phyloP scores from a whole-genome alignment of 2,888 invertebrate genomes.

The Sphaerophoria rueppellii region DNA sequence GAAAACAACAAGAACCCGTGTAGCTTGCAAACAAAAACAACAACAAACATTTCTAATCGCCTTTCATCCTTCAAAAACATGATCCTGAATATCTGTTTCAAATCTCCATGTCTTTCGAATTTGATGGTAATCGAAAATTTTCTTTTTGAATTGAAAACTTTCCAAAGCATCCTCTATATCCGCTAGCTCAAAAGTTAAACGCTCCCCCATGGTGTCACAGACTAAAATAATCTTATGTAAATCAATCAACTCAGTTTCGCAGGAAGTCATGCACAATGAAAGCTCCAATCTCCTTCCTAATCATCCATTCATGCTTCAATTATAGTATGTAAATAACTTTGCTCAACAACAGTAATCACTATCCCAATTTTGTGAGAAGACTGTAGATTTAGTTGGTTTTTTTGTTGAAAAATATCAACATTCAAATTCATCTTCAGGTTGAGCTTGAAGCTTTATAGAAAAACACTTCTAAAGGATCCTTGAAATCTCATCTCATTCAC shows the following conservation, averaged over 20 bases:
- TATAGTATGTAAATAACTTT: slow-evolving; percentile 55
- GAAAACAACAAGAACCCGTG: no score
- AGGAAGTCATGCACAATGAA: slow-evolving; percentile 30
- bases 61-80: no score
- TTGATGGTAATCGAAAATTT: no score
- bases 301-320: slow-evolving; percentile 42
- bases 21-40: no score
- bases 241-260: slow-evolving; percentile 15
- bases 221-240: slow-evolving; percentile 6
- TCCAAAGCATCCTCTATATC: no score
- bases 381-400: background rate
- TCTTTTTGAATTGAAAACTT: no score
- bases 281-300: slow-evolving; percentile 34
- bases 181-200: no score
- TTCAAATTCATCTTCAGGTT: slow-evolving; percentile 10
- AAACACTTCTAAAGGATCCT: slow-evolving; percentile 54
- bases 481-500: slow-evolving; percentile 57
- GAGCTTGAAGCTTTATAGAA: slow-evolving; percentile 6
- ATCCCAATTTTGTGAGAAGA: slow-evolving; percentile 29
- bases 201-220: background rate
- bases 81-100: no score
- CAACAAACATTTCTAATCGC: no score
- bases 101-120: no score
- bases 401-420: slow-evolving; percentile 34
- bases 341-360: slow-evolving; percentile 36